Evolutionary conservation across 2,113 vertebrate genomes (phyloP).

Genomic region (Bos indicus): DNA sequence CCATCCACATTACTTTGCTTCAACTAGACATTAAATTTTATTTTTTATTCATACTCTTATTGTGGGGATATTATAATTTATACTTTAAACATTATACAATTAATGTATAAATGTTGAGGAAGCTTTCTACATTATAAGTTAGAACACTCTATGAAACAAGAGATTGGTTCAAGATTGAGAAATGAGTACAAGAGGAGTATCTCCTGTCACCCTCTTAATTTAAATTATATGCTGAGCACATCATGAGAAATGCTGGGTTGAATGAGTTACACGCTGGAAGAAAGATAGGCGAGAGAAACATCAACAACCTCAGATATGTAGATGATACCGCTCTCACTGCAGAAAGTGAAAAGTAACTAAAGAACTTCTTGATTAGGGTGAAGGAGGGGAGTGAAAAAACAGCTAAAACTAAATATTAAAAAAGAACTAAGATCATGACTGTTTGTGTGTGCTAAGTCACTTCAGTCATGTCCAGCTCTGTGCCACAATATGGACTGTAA

Average conservation of each 20-base stretch:
- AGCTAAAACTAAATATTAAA: neutral
- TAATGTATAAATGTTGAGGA: neutral
- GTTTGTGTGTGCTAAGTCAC: neutral
- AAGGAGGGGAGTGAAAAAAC: neutral
- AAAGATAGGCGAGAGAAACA: neutral
- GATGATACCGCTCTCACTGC: neutral
- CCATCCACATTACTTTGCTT: neutral
- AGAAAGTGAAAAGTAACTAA: neutral
- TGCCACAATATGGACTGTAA: neutral
- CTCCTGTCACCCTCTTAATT: neutral
- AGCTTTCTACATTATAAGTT: neutral
- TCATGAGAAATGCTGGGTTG: neutral
- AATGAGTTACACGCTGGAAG: neutral
- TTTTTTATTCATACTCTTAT: neutral
- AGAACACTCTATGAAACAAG: neutral
- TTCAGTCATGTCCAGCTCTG: neutral
- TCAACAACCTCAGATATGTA: neutral
- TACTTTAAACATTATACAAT: neutral
- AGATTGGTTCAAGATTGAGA: neutral
- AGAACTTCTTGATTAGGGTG: neutral
- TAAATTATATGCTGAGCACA: neutral
- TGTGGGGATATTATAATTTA: neutral
- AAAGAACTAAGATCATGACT: neutral
- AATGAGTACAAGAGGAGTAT: neutral
- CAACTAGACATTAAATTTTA: neutral